Conservation (phyloP, 2,888 invertebrate genomes). For the Polyploca ridens region DNA sequence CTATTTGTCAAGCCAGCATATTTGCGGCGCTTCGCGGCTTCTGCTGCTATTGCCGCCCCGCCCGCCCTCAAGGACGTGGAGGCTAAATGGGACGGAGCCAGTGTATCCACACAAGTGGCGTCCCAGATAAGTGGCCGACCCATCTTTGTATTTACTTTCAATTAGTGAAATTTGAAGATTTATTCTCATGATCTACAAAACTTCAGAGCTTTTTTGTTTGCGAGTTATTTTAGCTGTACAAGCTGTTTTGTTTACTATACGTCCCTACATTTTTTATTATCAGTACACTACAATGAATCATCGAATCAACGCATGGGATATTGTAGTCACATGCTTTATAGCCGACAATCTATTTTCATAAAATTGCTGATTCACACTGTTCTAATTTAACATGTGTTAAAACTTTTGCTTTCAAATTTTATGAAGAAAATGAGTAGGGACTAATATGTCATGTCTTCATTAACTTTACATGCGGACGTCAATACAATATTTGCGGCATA, state of each 20-base stretch:
- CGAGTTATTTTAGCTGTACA: neutral
- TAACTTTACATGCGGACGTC: neutral
- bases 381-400: neutral
- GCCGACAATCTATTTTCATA: constrained; percentile 3
- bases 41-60: no score
- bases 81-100: no score
- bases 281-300: neutral
- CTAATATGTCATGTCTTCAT: neutral
- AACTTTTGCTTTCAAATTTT: neutral
- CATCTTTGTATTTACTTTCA: no score
- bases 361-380: neutral
- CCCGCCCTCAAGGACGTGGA: no score
- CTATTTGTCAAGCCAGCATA: no score
- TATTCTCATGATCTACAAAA: neutral
- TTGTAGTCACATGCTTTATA: neutral
- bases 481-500: neutral
- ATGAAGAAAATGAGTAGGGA: neutral
- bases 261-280: neutral
- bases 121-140: no score
- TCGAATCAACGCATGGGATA: constrained; percentile 8
- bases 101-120: no score
- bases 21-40: no score
- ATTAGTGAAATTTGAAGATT: neutral
- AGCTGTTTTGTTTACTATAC: neutral
- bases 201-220: neutral